phyloP scores from a whole-genome alignment of 2,888 invertebrate species.

The Aricia artaxerxes region DNA sequence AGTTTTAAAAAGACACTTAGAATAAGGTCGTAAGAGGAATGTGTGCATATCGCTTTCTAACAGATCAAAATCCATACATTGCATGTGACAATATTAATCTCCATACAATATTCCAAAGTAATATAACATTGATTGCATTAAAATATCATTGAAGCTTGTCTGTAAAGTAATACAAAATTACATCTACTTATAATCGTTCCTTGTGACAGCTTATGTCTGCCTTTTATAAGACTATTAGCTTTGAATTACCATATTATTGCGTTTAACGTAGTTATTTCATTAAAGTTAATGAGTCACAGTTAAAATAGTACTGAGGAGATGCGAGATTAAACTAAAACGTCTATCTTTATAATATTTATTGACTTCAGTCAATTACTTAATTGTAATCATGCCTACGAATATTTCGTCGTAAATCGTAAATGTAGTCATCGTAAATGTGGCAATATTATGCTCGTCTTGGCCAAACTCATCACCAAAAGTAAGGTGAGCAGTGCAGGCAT shows the following conservation, averaged over 20 bases:
- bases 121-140: background rate
- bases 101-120: background rate
- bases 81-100: no score
- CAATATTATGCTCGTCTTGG: no score
- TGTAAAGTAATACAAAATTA: background rate
- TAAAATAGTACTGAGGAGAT: background rate
- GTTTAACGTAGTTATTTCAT: background rate
- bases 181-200: background rate
- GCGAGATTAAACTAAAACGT: background rate
- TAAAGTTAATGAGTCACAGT: background rate
- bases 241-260: slow-evolving; percentile 1
- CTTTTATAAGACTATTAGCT: background rate
- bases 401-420: no score
- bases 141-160: background rate
- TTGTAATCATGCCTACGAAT: background rate
- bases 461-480: no score
- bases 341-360: background rate
- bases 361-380: background rate
- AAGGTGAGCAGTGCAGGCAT: no score
- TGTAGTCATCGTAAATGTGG: no score
- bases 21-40: no score
- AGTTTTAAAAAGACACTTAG: no score
- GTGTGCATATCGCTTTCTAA: no score
- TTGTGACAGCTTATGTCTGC: background rate
- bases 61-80: no score